Conservation (phyloP, 2,113 vertebrate genomes). For the Numida meleagris region DNA sequence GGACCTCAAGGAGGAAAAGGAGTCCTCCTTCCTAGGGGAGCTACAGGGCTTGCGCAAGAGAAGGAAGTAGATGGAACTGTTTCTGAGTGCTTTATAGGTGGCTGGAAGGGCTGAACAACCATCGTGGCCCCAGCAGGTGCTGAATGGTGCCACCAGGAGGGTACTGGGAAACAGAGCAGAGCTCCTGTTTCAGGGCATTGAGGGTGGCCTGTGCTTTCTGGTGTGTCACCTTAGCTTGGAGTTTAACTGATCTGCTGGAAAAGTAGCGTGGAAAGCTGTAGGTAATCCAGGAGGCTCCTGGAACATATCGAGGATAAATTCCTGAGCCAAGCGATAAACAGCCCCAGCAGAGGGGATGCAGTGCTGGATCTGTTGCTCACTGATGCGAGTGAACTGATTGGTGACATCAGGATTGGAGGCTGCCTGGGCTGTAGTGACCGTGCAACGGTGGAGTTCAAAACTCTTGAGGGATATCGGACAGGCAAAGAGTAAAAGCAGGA, state of each 20-base stretch:
- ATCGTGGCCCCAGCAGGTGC: rapidly evolving
- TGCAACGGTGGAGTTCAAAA: too few species aligned
- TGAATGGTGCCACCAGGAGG: rapidly evolving
- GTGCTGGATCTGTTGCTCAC: too few species aligned
- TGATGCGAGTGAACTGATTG: too few species aligned
- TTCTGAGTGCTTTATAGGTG: not conserved
- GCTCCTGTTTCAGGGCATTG: not conserved
- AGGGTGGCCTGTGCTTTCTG: not conserved
- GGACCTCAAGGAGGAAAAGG: not conserved
- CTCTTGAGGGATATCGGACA: too few species aligned
- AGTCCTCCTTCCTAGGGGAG: not conserved
- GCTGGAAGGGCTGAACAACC: not conserved
- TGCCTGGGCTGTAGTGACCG: too few species aligned
- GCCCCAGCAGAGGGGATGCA: too few species aligned
- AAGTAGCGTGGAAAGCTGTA: too few species aligned
- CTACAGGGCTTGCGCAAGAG: not conserved
- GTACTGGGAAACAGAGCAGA: not conserved
- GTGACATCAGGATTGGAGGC: too few species aligned
- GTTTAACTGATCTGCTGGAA: not conserved
- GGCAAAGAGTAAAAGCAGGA: too few species aligned
- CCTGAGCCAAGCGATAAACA: too few species aligned
- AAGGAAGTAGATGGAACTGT: not conserved
- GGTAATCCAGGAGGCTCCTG: too few species aligned
- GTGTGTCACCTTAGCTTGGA: not conserved
- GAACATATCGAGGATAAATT: too few species aligned